phyloP scores from a whole-genome alignment of 1,140 invertebrate genomes.

The Myzus persicae region DNA sequence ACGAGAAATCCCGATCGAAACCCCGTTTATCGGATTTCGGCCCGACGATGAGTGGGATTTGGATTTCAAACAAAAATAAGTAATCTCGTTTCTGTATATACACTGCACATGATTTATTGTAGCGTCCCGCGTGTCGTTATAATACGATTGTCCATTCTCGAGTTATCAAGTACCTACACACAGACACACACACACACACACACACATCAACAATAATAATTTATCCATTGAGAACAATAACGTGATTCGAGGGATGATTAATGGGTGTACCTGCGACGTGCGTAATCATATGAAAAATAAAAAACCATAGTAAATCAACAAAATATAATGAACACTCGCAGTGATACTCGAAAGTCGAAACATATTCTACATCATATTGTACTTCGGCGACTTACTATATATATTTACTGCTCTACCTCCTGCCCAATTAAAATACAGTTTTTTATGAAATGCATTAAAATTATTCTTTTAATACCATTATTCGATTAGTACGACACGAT shows the following conservation, averaged over 20 bases:
- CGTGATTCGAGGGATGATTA: constrained; percentile 33
- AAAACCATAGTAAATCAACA: not conserved
- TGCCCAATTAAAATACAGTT: not conserved
- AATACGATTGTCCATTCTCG: not conserved
- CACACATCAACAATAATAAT: not conserved
- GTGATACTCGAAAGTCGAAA: not conserved
- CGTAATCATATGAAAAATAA: not conserved
- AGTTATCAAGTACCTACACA: not conserved
- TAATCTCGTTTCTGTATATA: constrained; percentile 10
- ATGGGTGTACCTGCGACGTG: not conserved
- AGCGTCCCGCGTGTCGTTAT: not conserved
- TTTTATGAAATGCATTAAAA: not conserved
- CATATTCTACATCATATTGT: too few relatives aligned
- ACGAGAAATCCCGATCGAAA: not conserved
- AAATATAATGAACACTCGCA: not conserved
- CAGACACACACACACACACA: not conserved
- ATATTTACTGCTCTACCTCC: not conserved
- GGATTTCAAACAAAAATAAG: not conserved
- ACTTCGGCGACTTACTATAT: too few relatives aligned
- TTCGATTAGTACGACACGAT: not conserved
- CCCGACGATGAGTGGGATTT: not conserved
- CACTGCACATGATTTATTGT: not conserved
- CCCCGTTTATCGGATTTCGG: constrained; percentile 19
- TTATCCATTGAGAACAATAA: constrained; percentile 25
- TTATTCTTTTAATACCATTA: not conserved